These are phyloP conservation scores for Onychomys arenicola DNA, from an alignment of 2,797 vertebrate species.

Conservation along the genomic window DNA sequence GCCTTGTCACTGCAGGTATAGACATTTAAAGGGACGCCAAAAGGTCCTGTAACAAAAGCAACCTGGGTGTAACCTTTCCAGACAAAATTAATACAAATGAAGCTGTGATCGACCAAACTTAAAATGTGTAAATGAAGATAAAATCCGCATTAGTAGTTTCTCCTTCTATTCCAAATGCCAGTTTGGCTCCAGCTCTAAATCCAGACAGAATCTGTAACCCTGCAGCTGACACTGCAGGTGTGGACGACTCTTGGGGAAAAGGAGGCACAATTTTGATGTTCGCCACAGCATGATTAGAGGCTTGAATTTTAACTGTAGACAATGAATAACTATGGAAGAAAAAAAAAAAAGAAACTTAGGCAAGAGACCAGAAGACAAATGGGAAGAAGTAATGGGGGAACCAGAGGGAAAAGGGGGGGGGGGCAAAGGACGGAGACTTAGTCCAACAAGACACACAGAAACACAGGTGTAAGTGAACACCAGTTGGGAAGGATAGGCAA, in stretches of 20 bases:
- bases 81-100: conserved; percentile 32
- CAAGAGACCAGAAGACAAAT: not conserved
- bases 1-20: not conserved
- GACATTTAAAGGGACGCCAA: not conserved
- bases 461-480: not conserved
- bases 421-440: not conserved
- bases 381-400: not conserved
- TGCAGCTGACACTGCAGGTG: not conserved
- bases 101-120: not conserved
- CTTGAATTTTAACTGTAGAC: not conserved
- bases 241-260: fast-evolving
- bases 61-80: not conserved
- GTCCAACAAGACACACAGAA: not conserved
- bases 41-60: conserved; percentile 4
- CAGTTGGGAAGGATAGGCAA: not conserved
- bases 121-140: conserved; percentile 14
- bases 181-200: not conserved
- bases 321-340: not conserved
- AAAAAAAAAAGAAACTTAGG: not conserved
- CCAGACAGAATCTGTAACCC: not conserved
- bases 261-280: not conserved
- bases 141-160: not conserved
- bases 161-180: not conserved
- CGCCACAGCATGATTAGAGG: not conserved
- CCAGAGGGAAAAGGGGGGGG: not conserved